Evolutionary conservation across 1,140 invertebrate species (phyloP).

Genomic region (Trichomalopsis sarcophagae): DNA sequence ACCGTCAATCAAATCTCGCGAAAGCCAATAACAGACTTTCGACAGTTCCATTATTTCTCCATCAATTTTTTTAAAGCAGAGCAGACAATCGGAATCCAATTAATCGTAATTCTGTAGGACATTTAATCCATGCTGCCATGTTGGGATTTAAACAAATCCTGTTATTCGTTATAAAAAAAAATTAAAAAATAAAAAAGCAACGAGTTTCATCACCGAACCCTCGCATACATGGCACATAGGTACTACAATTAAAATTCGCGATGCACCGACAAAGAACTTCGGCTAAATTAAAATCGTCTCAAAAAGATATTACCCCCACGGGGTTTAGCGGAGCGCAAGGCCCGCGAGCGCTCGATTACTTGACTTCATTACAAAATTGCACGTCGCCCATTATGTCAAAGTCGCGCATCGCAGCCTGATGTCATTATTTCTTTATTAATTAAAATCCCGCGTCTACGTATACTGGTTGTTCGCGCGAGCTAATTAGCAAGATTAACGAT

Average conservation of each 20-base stretch:
- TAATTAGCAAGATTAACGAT: constrained; percentile 21
- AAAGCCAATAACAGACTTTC: background rate
- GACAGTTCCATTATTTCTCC: background rate
- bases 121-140: background rate
- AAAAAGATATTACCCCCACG: background rate
- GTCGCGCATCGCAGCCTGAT: background rate
- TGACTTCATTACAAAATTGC: constrained; percentile 15
- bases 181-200: background rate
- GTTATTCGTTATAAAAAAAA: too few species aligned
- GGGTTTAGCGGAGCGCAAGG: background rate
- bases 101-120: background rate
- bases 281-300: background rate
- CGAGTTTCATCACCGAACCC: background rate
- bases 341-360: background rate
- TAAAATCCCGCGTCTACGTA: background rate
- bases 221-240: background rate
- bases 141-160: background rate
- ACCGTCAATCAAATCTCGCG: background rate
- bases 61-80: background rate
- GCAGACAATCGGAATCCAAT: background rate
- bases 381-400: constrained; percentile 4
- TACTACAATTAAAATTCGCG: constrained; percentile 5
- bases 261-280: background rate
- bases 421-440: background rate
- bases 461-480: background rate